Conservation (phyloP, 2,888 invertebrate genomes). For the Platycnemis pennipes region DNA sequence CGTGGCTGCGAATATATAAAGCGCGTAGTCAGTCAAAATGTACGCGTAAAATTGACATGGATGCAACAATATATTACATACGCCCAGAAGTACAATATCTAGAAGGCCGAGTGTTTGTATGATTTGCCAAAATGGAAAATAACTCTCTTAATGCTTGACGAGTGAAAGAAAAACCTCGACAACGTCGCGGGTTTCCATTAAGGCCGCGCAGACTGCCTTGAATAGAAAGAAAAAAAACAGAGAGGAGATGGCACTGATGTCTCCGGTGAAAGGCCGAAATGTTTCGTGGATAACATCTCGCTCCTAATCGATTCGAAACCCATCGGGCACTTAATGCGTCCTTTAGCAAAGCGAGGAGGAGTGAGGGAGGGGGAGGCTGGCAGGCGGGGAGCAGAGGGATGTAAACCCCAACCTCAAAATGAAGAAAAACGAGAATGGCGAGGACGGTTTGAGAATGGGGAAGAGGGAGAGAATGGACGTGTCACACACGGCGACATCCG, state of each 20-base stretch:
- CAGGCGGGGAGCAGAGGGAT: background rate
- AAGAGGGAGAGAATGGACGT: background rate
- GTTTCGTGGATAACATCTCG: slow-evolving; percentile 27
- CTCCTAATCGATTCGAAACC: background rate
- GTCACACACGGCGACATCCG: background rate
- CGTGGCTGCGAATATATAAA: too few species aligned
- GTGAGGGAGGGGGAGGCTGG: background rate
- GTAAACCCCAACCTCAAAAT: too few species aligned
- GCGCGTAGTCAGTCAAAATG: too few species aligned
- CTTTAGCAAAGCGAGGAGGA: background rate
- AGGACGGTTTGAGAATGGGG: background rate
- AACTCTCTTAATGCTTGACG: background rate
- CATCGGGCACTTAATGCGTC: background rate
- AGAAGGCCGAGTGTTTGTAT: too few species aligned
- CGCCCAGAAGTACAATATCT: too few species aligned
- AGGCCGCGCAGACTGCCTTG: background rate
- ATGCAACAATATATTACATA: too few species aligned
- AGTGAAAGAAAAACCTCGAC: background rate
- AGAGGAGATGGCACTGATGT: background rate
- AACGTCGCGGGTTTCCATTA: background rate
- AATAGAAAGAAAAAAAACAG: background rate
- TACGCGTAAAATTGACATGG: too few species aligned
- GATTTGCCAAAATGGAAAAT: background rate
- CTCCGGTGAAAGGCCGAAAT: background rate
- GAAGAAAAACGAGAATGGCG: background rate